Conservation (phyloP, 1,140 invertebrate species). For the Eumeta japonica region DNA sequence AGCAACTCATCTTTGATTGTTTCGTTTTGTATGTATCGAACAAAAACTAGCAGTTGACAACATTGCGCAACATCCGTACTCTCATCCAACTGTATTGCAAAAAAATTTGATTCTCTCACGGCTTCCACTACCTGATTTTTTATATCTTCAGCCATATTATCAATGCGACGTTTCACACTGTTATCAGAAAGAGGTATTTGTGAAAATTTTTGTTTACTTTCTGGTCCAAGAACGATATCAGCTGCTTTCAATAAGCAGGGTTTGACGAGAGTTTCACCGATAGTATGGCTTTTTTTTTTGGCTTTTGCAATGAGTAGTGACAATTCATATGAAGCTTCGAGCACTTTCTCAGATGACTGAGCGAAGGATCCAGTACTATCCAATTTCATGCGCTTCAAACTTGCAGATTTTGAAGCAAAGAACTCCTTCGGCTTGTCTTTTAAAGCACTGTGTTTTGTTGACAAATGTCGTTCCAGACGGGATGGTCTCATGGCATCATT, state of each 20-base stretch:
- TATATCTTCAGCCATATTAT: conserved; percentile 11
- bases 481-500: conserved; percentile 4
- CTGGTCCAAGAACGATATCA: conserved; percentile 8
- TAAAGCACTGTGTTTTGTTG: neutral
- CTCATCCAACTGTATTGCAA: conserved; percentile 5
- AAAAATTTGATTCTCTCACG: conserved; percentile 6
- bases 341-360: conserved; percentile 11
- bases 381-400: conserved; percentile 11
- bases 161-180: conserved; percentile 15
- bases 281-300: conserved; percentile 8
- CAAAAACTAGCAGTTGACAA: no score
- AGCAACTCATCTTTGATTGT: no score
- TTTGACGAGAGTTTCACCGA: conserved; percentile 5
- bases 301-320: conserved; percentile 10
- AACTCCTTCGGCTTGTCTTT: conserved; percentile 2
- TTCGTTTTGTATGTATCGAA: no score
- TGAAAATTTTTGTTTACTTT: conserved; percentile 14
- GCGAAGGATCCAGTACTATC: no score
- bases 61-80: no score
- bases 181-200: conserved; percentile 17
- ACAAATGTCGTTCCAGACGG: conserved; percentile 4
- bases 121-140: conserved; percentile 12
- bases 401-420: conserved; percentile 14
- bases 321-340: conserved; percentile 14
- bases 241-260: conserved; percentile 7